These are phyloP conservation scores for Graptemys geographica DNA, from an alignment of 2,797 vertebrate genomes.

Conservation along the genomic window DNA sequence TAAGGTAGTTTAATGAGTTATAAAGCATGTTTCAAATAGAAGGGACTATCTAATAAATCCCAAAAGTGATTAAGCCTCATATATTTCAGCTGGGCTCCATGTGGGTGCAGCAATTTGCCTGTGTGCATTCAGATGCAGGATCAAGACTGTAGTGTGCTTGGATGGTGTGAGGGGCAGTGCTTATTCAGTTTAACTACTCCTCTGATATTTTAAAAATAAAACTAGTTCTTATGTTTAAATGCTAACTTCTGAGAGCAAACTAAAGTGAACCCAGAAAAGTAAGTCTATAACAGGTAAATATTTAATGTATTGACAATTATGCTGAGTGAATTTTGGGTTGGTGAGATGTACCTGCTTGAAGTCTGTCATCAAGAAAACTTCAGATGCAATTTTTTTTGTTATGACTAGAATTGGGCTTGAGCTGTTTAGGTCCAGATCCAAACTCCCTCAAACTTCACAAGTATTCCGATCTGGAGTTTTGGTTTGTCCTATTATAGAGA, in stretches of 20 bases:
- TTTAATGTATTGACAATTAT: background rate
- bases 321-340: background rate
- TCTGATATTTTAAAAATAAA: background rate
- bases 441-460: background rate
- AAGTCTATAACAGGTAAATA: background rate
- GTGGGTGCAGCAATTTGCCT: background rate
- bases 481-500: background rate
- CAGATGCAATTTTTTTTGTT: background rate
- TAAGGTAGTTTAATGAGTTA: constrained; percentile 75
- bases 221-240: background rate
- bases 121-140: background rate
- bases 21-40: constrained; percentile 68
- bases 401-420: background rate
- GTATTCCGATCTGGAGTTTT: background rate
- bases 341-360: background rate
- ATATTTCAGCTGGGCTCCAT: background rate
- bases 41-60: constrained; percentile 67
- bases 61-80: constrained; percentile 67
- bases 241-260: background rate
- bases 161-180: background rate
- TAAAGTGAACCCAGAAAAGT: background rate
- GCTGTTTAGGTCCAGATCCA: background rate
- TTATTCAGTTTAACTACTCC: background rate
- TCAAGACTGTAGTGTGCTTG: background rate
- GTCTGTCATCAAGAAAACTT: background rate